These are phyloP conservation scores for Phalanger gymnotis DNA, from an alignment of 2,797 vertebrate genomes.

Conservation along the genomic window DNA sequence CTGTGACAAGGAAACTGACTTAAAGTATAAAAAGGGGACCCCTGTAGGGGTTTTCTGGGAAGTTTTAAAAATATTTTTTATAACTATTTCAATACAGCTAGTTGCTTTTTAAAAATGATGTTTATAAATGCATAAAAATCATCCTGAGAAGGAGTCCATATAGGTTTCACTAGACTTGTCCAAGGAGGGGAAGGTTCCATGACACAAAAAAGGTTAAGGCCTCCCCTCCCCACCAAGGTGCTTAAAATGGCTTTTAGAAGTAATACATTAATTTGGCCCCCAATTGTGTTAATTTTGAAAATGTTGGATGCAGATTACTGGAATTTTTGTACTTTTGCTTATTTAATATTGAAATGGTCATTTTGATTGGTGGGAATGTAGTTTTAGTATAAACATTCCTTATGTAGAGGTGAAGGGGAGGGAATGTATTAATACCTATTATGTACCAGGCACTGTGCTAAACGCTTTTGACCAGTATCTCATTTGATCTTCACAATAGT, in stretches of 20 bases:
- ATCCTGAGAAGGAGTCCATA: background rate
- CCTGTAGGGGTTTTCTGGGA: background rate
- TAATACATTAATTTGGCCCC: constrained; percentile 4
- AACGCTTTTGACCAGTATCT: background rate
- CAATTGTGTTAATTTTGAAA: constrained; percentile 9
- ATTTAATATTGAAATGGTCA: constrained; percentile 33
- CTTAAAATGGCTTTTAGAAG: constrained; percentile 3
- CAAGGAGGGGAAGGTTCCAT: background rate
- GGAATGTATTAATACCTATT: background rate
- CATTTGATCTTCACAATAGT: background rate
- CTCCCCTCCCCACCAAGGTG: background rate
- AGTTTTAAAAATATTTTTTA: background rate
- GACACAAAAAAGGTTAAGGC: background rate
- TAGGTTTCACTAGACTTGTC: background rate
- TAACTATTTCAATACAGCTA: background rate
- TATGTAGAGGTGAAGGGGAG: background rate
- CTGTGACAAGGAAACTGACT: background rate
- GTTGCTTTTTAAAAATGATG: background rate
- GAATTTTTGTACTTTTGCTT: background rate
- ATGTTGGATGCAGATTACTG: background rate
- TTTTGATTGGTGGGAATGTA: constrained; percentile 20
- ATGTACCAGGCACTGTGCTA: background rate
- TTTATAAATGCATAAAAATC: background rate
- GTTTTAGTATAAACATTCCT: constrained; percentile 15
- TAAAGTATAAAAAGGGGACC: background rate